A percentile compares a stretch with the other conserved stretches of the same genome.
Evolutionary conservation across 2,888 invertebrate genomes (phyloP).

Genomic region (Thereva nobilitata): DNA sequence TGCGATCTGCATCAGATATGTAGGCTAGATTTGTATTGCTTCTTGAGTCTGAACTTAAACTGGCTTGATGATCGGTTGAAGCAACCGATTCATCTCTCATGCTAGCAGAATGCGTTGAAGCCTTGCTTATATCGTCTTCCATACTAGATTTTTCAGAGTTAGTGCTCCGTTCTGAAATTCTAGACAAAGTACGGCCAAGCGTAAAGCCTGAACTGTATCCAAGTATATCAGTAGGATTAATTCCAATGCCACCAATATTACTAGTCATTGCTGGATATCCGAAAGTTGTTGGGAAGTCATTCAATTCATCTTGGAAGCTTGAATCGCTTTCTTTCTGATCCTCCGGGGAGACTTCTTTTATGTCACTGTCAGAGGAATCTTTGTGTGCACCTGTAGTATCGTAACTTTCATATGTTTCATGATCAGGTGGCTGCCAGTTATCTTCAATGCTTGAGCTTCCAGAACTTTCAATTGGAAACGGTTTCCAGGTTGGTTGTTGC

Average conservation of each 20-base stretch:
- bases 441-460: conserved; percentile 86
- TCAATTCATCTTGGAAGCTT: conserved; percentile 75
- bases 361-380: conserved; percentile 55
- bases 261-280: conserved; percentile 68
- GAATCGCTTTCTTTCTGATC: conserved; percentile 64
- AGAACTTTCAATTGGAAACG: conserved; percentile 82
- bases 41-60: conserved; percentile 82
- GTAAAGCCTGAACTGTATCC: conserved; percentile 76
- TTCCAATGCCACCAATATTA: conserved; percentile 60
- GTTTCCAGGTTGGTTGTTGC: conserved; percentile 79
- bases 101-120: conserved; percentile 81
- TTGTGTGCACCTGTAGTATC: conserved; percentile 54
- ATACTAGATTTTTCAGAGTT: conserved; percentile 87
- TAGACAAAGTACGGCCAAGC: conserved; percentile 75
- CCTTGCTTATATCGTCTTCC: conserved; percentile 84
- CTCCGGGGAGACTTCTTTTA: conserved; percentile 61
- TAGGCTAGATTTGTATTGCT: conserved; percentile 74
- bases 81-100: conserved; percentile 82
- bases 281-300: conserved; percentile 75
- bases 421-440: conserved; percentile 77
- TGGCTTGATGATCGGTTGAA: conserved; percentile 84
- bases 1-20: conserved; percentile 76
- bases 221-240: conserved; percentile 68
- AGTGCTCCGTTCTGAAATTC: conserved; percentile 86
- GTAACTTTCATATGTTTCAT: conserved; percentile 66